Evolutionary conservation across 2,888 invertebrate species (phyloP), one percentile per base, ranked within the genome.

Genomic region (Cyrtodaria siliqua): DNA sequence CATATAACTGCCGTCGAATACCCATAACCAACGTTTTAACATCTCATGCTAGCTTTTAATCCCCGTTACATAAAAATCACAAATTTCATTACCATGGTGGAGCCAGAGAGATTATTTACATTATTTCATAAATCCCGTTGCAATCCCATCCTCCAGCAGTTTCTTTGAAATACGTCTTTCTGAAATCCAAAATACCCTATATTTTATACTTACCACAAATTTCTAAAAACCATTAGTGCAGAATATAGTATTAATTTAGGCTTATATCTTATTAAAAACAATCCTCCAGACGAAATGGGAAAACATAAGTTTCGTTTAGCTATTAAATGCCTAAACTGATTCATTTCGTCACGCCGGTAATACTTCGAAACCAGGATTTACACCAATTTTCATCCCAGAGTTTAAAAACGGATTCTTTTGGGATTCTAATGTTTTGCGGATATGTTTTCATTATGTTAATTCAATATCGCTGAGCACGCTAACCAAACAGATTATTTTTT

Each of bases 111-210:
- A 68, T 78, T 78, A 78, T 50, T 49, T 33, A 66, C 59, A 72
- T 73, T 69, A 72, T 64, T 42, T 27, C 20, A 44, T 49, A 57
- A 78, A 78, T 56, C 78, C 64, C 18, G 33, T 38, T 49, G 33
- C 72, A 73, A 69, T 72, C 38, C 78, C 53, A 26, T 29, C 44
- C 60, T 53, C 40, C 68, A 49, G 53, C 29, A 44, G 47, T 60
- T 61, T 64, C 78, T 78, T 78, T 78, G 78, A 78, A 78, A 73
- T 69, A 47, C 69, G 72, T 78, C 72, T 63, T 38, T 59, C 61
- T 50, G 56, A 78, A 72, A 78, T 69, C 63, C 60, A 64, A 68
- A 69, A 49, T 69, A 55, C 64, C 64, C 38, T 50, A 64, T 64
- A 61, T 73, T 64, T 49, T 40, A 68, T 53, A 64, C 68, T 68